Base-by-base conservation (phyloP, 2,888 invertebrate species). In the Trissoscelio sp. region DNA sequence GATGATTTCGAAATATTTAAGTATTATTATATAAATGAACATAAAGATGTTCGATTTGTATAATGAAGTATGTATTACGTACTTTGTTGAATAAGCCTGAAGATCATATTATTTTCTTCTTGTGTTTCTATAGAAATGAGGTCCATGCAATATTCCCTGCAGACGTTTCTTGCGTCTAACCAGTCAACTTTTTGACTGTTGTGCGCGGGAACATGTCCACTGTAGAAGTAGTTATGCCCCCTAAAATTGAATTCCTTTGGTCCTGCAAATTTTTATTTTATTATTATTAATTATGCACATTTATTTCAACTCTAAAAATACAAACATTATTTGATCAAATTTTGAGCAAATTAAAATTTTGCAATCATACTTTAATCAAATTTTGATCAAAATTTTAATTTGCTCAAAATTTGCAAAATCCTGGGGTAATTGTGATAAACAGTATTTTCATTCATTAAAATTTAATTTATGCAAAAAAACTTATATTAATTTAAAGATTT, bases 131-230 rank as follows among this genome's bases (percentile, higher is more conserved):
- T 93, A 16, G 97, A 96, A 55, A 97, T 95, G 86, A 97, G 94
- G 92, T 97, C 97, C 97, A 97, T 97, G 92, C 97, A 97, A 92
- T 97, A 97, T 91, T 97, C 96, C 84, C 97, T 94, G 93, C 97
- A 97, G 88, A 96, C 94, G 92, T 97, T 97, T 87, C 97, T 95
- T 22, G 96, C 97, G 87, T 97, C 97, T 86, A 97, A 92, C 97
- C 97, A 97, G 92, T 97, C 97, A 58, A 97, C 94, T 92, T 96
- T 96, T 91, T 94, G 94, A 90, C 95, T 96, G 77, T 96, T 95
- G 82, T 96, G 93, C 83, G 93, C 94, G 64, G 95, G 96, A 70
- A 96, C 95, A 90, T 96, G 96, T 16, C 95, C 95, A 87, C 94
- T 96, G 94, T 94, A 96, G 94, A 97, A 97, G 92, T 97, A 97